A percentile compares a stretch with the other conserved stretches of the same genome.
These are phyloP conservation scores for Psilopsiagon aurifrons DNA, from an alignment of 2,113 vertebrate genomes.

Conservation along the genomic window DNA sequence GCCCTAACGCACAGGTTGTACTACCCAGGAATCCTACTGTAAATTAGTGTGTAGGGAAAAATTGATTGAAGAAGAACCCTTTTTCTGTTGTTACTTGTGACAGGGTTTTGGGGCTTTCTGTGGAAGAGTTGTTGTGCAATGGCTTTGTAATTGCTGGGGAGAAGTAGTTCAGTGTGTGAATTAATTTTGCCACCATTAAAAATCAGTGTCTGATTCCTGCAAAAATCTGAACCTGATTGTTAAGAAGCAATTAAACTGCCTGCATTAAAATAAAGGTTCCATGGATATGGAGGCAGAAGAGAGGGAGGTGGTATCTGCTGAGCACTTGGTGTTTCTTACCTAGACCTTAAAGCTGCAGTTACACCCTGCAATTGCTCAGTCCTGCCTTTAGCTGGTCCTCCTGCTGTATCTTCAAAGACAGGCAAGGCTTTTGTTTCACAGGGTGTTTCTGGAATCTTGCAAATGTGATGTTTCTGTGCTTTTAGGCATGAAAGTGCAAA, in stretches of 20 bases:
- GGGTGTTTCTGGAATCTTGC: neutral
- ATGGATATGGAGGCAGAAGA: neutral
- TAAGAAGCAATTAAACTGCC: neutral
- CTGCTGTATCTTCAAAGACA: accelerated
- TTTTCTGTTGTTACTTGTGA: neutral
- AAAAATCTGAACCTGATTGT: neutral
- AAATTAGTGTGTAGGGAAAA: neutral
- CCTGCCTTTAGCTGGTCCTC: neutral
- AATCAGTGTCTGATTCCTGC: neutral
- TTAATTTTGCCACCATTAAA: neutral
- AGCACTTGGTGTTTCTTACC: neutral
- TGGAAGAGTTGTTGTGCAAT: neutral
- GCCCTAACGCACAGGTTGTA: neutral
- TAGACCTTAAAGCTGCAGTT: neutral
- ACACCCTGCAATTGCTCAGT: neutral
- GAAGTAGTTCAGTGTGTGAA: neutral
- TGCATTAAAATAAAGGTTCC: neutral
- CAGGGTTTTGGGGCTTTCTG: accelerated
- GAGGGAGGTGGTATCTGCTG: neutral
- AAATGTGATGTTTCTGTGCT: neutral
- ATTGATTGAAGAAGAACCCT: neutral
- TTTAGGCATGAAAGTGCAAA: neutral
- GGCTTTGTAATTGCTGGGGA: neutral
- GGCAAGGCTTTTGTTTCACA: neutral
- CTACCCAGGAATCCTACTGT: neutral